Conservation (phyloP, 2,888 invertebrate species). For the Taphrorychus bicolor region DNA sequence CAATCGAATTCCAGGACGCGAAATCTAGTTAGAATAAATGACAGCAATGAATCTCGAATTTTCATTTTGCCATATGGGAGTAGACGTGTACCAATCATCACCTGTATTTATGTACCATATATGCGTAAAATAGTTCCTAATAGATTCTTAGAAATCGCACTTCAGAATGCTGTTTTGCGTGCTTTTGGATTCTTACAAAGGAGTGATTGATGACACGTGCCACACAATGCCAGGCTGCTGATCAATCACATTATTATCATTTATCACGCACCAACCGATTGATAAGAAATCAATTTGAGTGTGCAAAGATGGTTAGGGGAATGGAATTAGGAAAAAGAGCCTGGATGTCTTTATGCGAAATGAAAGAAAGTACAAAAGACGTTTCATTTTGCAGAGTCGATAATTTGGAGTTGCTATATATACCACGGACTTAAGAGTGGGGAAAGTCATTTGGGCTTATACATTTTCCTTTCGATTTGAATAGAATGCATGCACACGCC, state of each 20-base stretch:
- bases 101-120: no score
- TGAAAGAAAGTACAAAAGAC: neutral
- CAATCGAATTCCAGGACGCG: constrained; percentile 1
- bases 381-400: no score
- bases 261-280: neutral
- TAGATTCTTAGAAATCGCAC: neutral
- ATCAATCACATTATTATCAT: neutral
- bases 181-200: neutral
- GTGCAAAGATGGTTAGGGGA: no score
- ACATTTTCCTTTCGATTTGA: neutral
- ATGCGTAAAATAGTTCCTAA: no score
- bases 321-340: neutral
- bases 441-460: no score
- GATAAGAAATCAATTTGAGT: constrained; percentile 3
- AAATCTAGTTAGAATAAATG: neutral
- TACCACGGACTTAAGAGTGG: no score
- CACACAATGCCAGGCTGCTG: neutral
- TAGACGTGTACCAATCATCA: no score
- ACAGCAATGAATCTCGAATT: neutral
- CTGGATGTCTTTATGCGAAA: neutral
- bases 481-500: neutral
- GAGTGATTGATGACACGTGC: neutral
- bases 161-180: neutral
- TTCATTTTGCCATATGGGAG: no score
- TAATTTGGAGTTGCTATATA: no score